phyloP scores from a whole-genome alignment of 2,797 vertebrate species.

The Australoheros facetus region DNA sequence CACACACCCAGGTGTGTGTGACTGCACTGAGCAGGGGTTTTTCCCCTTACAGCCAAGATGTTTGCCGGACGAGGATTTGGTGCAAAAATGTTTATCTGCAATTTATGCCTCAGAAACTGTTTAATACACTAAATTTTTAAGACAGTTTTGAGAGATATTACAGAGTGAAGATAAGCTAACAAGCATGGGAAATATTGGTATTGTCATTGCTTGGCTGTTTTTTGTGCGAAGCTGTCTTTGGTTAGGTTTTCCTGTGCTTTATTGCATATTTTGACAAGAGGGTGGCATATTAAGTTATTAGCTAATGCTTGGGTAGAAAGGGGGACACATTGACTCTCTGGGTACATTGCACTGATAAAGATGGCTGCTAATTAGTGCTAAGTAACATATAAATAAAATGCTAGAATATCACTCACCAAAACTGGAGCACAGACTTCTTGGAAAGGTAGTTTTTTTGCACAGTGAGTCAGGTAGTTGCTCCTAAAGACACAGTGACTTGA shows the following conservation, averaged over 20 bases:
- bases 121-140: background rate
- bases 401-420: background rate
- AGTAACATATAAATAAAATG: background rate
- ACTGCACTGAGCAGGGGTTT: background rate
- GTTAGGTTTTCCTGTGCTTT: background rate
- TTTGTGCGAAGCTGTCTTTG: no score
- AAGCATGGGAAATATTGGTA: background rate
- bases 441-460: background rate
- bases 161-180: background rate
- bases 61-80: background rate
- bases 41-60: background rate
- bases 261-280: background rate
- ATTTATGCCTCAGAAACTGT: background rate
- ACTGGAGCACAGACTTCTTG: background rate
- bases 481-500: background rate
- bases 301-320: background rate
- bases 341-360: background rate
- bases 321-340: no score
- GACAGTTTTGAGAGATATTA: background rate
- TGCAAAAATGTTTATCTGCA: no score
- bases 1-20: background rate
- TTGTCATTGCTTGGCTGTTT: background rate
- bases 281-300: background rate
- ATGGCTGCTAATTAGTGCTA: background rate
- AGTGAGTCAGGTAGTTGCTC: background rate